These are phyloP conservation scores for Griposia aprilina DNA, from an alignment of 2,888 invertebrate species.

Conservation along the genomic window DNA sequence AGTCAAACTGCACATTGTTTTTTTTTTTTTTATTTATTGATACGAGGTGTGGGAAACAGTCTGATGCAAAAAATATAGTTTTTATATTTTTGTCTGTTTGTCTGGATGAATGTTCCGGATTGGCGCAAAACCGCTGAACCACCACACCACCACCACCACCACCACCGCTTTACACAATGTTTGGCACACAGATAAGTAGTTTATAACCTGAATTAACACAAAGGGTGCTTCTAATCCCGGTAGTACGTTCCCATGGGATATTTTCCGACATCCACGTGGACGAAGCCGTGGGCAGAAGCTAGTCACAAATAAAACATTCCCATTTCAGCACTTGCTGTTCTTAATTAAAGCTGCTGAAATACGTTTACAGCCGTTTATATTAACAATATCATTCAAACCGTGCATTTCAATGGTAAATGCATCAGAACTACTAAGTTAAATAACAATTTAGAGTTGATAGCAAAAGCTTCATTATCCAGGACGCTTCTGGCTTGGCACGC, in stretches of 20 bases:
- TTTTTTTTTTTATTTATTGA: no score
- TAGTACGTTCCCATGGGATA: neutral
- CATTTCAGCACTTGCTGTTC: slow-evolving; percentile 37
- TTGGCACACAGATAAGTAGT: neutral
- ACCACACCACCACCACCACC: no score
- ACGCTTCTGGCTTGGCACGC: slow-evolving; percentile 71
- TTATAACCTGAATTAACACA: neutral
- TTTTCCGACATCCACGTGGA: neutral
- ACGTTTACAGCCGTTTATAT: slow-evolving; percentile 52
- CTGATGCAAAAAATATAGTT: neutral
- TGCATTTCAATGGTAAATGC: slow-evolving; percentile 69
- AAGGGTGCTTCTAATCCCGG: no score
- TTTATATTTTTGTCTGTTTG: neutral
- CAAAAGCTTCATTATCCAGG: slow-evolving; percentile 74
- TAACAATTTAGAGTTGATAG: slow-evolving; percentile 75
- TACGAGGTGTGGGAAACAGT: neutral
- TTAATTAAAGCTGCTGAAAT: slow-evolving; percentile 58
- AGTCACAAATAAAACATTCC: slow-evolving; percentile 31
- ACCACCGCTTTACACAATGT: no score
- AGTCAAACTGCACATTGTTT: neutral
- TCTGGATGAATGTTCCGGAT: neutral
- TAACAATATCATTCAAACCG: slow-evolving; percentile 63
- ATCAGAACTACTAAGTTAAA: slow-evolving; percentile 73
- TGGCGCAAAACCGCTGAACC: no score
- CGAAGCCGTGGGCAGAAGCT: neutral